Evolutionary conservation across 2,888 invertebrate genomes (phyloP).

Genomic region (Sarcophaga subvicina): DNA sequence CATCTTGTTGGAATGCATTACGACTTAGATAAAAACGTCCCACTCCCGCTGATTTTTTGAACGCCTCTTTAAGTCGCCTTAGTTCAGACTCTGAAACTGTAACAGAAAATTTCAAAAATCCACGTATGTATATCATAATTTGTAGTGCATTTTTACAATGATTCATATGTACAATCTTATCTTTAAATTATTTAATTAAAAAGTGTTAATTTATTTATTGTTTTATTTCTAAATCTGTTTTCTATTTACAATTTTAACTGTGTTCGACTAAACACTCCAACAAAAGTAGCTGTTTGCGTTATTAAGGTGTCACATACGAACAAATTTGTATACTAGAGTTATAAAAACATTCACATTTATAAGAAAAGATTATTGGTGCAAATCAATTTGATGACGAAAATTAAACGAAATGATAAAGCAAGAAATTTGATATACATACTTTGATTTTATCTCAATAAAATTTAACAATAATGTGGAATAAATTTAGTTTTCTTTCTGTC

Average conservation of each 20-base stretch:
- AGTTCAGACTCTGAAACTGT: slow-evolving; percentile 92
- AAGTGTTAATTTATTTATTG: slow-evolving; percentile 46
- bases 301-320: not conserved
- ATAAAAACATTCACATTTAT: not conserved
- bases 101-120: not conserved
- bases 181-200: slow-evolving; percentile 34
- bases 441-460: too few relatives aligned
- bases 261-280: slow-evolving; percentile 27
- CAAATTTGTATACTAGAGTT: not conserved
- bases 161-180: slow-evolving; percentile 50
- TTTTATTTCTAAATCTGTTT: slow-evolving; percentile 70
- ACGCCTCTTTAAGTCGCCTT: slow-evolving; percentile 92
- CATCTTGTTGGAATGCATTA: slow-evolving; percentile 91
- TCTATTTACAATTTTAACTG: slow-evolving; percentile 20
- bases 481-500: too few relatives aligned
- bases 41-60: slow-evolving; percentile 90
- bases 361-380: slow-evolving; percentile 17
- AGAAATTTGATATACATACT: not conserved
- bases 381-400: slow-evolving; percentile 13
- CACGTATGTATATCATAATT: too few relatives aligned
- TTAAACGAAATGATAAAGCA: not conserved
- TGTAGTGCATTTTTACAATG: slow-evolving; percentile 15
- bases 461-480: too few relatives aligned
- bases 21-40: slow-evolving; percentile 87
- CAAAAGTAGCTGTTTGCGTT: slow-evolving; percentile 3